A percentile compares a stretch with the other conserved stretches of the same genome.
Evolutionary conservation across 2,888 invertebrate genomes (phyloP).

Genomic region (Leptopilina myrica): DNA sequence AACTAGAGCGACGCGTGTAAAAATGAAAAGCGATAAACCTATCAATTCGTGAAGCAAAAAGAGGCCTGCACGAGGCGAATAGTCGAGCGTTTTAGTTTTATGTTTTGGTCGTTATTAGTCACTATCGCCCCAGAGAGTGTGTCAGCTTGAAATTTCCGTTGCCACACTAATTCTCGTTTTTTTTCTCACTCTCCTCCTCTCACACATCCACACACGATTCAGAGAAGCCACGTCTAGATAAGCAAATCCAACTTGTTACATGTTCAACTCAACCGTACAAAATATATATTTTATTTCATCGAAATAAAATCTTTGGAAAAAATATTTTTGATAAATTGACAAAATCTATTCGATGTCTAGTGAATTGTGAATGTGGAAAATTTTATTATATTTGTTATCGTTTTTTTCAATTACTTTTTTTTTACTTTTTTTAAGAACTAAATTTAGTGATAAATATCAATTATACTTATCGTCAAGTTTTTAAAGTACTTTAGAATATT

Average conservation of each 20-base stretch:
- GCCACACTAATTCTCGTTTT: not conserved
- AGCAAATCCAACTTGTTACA: not conserved
- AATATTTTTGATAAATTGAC: no score
- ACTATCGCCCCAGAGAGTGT: conserved; percentile 29
- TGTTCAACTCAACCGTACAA: not conserved
- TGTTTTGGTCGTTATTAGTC: conserved; percentile 35
- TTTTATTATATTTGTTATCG: no score
- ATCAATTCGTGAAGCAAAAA: conserved; percentile 35
- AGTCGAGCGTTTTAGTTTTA: conserved; percentile 33
- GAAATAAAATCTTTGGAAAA: no score
- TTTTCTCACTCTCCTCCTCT: not conserved
- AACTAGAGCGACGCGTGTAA: conserved; percentile 52
- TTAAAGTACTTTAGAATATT: no score
- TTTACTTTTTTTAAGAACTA: no score
- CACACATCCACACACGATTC: not conserved
- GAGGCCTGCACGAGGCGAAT: conserved; percentile 10
- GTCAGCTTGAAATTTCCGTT: conserved; percentile 33
- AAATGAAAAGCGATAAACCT: conserved; percentile 44
- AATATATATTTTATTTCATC: not conserved
- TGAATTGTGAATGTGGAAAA: no score
- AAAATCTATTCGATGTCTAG: no score
- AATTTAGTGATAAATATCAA: no score
- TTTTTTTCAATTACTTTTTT: no score
- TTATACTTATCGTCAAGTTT: no score
- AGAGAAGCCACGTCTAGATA: not conserved